Conservation (phyloP, 2,888 invertebrate species). For the Orthonychiurus folsomi region DNA sequence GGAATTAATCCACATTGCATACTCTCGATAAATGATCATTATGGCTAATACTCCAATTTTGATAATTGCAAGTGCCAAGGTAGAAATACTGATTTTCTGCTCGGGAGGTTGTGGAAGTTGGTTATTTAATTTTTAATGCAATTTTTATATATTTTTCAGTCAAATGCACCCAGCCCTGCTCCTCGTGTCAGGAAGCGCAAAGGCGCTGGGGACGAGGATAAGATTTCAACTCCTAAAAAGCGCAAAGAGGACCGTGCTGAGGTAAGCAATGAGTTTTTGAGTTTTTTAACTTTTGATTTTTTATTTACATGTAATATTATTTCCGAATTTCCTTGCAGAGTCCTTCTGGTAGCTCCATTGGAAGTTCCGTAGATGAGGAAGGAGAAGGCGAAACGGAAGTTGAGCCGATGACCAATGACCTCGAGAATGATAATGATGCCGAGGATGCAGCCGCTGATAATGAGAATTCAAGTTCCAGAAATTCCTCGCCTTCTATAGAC, state of each 20-base stretch:
- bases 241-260: constrained; percentile 55
- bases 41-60: neutral
- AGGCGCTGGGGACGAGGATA: constrained; percentile 49
- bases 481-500: constrained; percentile 39
- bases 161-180: constrained; percentile 39
- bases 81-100: neutral
- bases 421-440: constrained; percentile 35
- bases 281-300: neutral
- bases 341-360: constrained; percentile 74
- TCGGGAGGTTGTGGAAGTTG: neutral
- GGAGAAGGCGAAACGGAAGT: constrained; percentile 46
- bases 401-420: constrained; percentile 35
- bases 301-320: too few species aligned
- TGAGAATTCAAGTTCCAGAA: constrained; percentile 40
- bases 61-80: neutral
- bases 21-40: too few species aligned
- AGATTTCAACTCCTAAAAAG: constrained; percentile 52
- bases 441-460: constrained; percentile 27
- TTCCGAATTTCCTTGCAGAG: constrained; percentile 47
- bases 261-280: constrained; percentile 32
- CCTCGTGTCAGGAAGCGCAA: constrained; percentile 38
- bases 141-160: constrained; percentile 22
- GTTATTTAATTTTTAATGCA: neutral
- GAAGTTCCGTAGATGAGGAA: constrained; percentile 66
- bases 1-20: too few species aligned